Evolutionary conservation across 2,113 vertebrate genomes (phyloP).

Genomic region (Lepidothrix coronata): DNA sequence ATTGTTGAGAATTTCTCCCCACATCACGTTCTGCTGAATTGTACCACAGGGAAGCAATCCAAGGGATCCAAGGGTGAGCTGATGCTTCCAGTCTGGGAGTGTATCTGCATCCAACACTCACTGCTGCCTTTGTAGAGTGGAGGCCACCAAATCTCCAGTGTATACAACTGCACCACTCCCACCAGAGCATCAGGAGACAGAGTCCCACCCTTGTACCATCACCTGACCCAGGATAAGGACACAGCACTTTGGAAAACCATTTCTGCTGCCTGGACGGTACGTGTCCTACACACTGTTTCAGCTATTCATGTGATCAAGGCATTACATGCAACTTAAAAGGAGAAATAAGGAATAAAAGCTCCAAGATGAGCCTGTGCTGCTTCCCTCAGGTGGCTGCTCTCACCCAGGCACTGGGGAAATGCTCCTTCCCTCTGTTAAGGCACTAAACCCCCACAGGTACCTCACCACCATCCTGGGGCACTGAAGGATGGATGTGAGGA

Average conservation of each 20-base stretch:
- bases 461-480: neutral
- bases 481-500: neutral
- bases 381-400: no score
- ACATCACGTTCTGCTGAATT: neutral
- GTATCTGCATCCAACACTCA: neutral
- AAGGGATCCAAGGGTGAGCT: neutral
- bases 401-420: neutral
- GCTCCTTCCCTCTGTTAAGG: neutral
- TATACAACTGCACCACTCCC: accelerated
- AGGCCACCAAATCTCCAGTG: neutral
- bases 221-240: neutral
- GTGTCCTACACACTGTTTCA: accelerated
- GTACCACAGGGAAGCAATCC: neutral
- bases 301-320: neutral
- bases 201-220: accelerated
- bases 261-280: neutral
- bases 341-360: neutral
- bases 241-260: neutral
- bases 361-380: neutral
- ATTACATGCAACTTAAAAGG: neutral
- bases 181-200: neutral
- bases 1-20: neutral
- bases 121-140: neutral
- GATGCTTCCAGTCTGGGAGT: neutral
- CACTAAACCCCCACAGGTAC: neutral